Percentiles rank a stretch among this genome's conserved stretches.
Conservation (phyloP, 2,888 invertebrate genomes). For the Lacanobia wlatinum region DNA sequence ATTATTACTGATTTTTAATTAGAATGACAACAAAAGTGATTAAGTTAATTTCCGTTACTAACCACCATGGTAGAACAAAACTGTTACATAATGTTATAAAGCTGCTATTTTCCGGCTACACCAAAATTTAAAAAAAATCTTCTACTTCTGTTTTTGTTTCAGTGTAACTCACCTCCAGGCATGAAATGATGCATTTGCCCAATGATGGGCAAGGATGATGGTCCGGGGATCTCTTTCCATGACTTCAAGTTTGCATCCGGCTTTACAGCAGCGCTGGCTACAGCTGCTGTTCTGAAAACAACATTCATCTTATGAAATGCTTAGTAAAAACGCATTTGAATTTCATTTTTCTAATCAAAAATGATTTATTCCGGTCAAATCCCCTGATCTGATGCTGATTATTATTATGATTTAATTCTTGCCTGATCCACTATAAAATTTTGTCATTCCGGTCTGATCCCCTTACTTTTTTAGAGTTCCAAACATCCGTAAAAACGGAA, state of each 20-base stretch:
- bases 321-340: no score
- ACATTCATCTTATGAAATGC: no score
- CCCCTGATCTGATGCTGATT: no score
- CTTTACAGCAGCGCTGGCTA: constrained; percentile 32
- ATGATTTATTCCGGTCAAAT: no score
- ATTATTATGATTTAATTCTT: no score
- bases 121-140: background rate
- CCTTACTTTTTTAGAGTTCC: no score
- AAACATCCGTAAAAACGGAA: no score
- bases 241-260: constrained; percentile 57
- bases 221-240: constrained; percentile 86
- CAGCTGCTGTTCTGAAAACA: constrained; percentile 46
- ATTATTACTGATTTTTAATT: background rate
- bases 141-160: background rate
- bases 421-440: no score
- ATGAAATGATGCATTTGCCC: constrained; percentile 77
- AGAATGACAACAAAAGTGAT: background rate
- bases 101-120: background rate
- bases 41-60: background rate
- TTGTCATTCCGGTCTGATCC: no score
- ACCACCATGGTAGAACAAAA: background rate
- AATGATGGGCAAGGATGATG: constrained; percentile 81
- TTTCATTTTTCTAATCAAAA: no score
- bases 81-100: background rate
- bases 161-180: constrained; percentile 73